Conservation (phyloP, 2,797 vertebrate genomes). For the Choloepus didactylus region DNA sequence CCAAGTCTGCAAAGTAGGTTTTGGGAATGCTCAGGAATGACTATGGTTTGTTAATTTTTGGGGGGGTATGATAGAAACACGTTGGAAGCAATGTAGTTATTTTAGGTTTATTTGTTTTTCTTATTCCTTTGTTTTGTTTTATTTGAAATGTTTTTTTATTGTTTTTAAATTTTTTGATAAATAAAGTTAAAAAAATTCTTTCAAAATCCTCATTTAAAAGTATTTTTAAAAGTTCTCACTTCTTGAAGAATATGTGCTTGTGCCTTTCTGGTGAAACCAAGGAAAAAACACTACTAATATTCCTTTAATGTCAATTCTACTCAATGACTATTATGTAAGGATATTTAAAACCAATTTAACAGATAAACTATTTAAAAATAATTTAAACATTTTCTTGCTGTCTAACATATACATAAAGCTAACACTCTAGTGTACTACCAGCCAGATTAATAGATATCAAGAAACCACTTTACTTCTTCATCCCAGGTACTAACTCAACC, state of each 20-base stretch:
- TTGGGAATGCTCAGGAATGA: no score
- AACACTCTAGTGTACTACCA: background rate
- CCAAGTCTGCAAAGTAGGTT: no score
- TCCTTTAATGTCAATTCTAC: background rate
- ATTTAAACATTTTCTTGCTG: background rate
- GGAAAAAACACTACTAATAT: background rate
- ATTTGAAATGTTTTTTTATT: no score
- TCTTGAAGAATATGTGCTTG: background rate
- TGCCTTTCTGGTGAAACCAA: background rate
- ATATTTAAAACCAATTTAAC: background rate
- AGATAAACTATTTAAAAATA: background rate
- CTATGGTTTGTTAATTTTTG: no score
- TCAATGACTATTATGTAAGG: background rate
- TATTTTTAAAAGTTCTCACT: background rate
- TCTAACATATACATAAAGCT: background rate
- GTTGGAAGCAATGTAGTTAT: no score
- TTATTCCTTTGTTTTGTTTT: no score
- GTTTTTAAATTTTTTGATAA: no score
- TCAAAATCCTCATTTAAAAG: slow-evolving; percentile 4
- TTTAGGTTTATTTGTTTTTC: no score
- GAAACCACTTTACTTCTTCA: background rate
- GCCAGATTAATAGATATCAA: background rate
- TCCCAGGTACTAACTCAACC: background rate
- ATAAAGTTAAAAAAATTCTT: no score
- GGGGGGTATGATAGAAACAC: no score